A percentile compares a stretch with the other conserved stretches of the same genome.
Conservation (phyloP, 2,113 vertebrate species). For the Triplophysa rosa region DNA sequence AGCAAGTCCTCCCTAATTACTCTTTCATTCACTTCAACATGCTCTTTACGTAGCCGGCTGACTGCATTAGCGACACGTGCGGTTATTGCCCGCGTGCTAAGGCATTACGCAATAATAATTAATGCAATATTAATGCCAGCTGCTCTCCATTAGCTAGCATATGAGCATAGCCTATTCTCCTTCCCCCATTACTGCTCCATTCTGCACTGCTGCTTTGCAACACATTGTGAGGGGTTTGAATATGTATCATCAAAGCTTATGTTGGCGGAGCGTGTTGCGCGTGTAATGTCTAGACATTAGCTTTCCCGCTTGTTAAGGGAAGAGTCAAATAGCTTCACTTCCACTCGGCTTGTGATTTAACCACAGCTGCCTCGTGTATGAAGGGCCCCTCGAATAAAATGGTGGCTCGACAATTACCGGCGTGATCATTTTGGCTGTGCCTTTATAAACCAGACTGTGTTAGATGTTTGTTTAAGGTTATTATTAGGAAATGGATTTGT, state of each 20-base stretch:
- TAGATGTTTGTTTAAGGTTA: too few relatives aligned
- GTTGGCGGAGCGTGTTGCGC: conserved; percentile 16
- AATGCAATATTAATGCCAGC: conserved; percentile 55
- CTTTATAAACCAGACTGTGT: not conserved
- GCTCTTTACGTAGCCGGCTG: conserved; percentile 26
- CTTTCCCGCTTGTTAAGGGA: conserved; percentile 31
- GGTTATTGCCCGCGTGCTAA: not conserved
- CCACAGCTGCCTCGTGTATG: not conserved
- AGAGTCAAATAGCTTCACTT: conserved; percentile 21
- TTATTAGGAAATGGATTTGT: not conserved
- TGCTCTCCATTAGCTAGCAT: conserved; percentile 51
- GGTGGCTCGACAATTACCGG: not conserved
- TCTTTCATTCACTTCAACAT: conserved; percentile 34
- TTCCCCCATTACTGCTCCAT: conserved; percentile 17
- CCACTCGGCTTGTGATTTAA: not conserved
- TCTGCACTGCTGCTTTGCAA: conserved; percentile 12
- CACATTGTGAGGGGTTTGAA: conserved; percentile 13
- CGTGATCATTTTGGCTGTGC: not conserved
- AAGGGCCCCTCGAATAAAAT: not conserved
- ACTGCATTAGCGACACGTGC: conserved; percentile 34
- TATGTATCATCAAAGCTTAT: conserved; percentile 11
- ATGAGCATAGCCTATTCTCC: conserved; percentile 42
- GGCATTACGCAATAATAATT: conserved; percentile 47
- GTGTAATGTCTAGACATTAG: conserved; percentile 36
- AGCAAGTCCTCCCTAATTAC: conserved; percentile 42